These are phyloP conservation scores for Diarsia dahlii DNA, from an alignment of 2,888 invertebrate genomes.

Conservation along the genomic window DNA sequence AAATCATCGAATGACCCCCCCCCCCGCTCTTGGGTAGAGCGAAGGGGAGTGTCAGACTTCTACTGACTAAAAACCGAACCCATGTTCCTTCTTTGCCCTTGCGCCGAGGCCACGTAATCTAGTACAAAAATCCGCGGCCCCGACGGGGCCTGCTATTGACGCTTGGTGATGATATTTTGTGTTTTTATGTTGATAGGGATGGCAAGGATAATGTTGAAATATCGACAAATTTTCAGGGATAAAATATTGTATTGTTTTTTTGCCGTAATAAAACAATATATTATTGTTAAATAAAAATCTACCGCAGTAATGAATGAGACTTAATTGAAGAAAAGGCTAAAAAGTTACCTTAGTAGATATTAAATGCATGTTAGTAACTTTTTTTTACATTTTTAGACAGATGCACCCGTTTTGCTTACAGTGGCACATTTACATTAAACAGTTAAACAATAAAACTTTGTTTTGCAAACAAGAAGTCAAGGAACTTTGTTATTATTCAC, in stretches of 20 bases:
- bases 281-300: background rate
- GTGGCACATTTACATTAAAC: background rate
- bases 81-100: no score
- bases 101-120: no score
- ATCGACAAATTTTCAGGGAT: background rate
- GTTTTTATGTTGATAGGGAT: background rate
- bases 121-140: no score
- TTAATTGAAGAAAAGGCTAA: background rate
- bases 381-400: background rate
- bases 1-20: no score
- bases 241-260: background rate
- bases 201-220: background rate
- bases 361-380: background rate
- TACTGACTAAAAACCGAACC: no score
- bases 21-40: no score
- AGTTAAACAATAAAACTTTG: background rate
- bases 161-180: background rate
- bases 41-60: no score
- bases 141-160: no score
- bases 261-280: background rate
- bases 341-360: background rate
- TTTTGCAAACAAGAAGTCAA: slow-evolving; percentile 21
- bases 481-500: slow-evolving; percentile 22
- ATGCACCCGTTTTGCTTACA: background rate
- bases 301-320: background rate